A percentile compares a stretch with the other conserved stretches of the same genome.
Conservation (phyloP, 1,140 invertebrate genomes). For the Drosophila kurseongensis region DNA sequence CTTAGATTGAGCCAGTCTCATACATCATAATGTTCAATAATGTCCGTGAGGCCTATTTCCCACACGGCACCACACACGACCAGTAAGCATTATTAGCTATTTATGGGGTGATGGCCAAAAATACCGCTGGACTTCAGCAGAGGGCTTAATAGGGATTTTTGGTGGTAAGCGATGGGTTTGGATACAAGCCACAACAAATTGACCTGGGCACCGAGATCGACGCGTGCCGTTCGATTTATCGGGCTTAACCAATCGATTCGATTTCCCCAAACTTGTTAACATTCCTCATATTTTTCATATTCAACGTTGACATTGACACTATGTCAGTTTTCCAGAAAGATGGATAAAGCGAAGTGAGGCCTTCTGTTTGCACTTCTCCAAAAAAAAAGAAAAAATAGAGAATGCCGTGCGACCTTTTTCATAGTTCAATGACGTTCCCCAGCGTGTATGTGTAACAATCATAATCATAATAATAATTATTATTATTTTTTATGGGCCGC, state of each 20-base stretch:
- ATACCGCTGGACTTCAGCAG: slow-evolving; percentile 19
- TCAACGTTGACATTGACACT: slow-evolving; percentile 60
- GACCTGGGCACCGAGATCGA: slow-evolving; percentile 7
- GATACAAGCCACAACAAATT: slow-evolving; percentile 35
- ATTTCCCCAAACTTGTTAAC: background rate
- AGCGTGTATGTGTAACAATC: slow-evolving; percentile 44
- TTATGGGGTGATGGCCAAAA: slow-evolving; percentile 31
- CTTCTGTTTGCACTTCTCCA: slow-evolving; percentile 40
- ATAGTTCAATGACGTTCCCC: slow-evolving; percentile 76
- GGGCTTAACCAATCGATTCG: slow-evolving; percentile 7
- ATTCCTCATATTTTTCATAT: slow-evolving; percentile 22
- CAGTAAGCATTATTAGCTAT: slow-evolving; percentile 18
- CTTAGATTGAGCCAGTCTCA: slow-evolving; percentile 24
- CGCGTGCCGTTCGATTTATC: slow-evolving; percentile 16
- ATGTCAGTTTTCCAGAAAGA: slow-evolving; percentile 41
- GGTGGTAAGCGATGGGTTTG: slow-evolving; percentile 11
- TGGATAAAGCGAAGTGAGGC: slow-evolving; percentile 13
- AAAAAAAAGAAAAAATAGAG: background rate
- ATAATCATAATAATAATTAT: slow-evolving; percentile 62
- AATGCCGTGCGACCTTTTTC: slow-evolving; percentile 67
- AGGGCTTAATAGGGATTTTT: slow-evolving; percentile 21
- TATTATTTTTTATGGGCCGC: slow-evolving; percentile 59
- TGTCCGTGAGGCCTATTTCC: background rate
- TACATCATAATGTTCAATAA: slow-evolving; percentile 33
- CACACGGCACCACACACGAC: slow-evolving; percentile 39